Evolutionary conservation across 2,888 invertebrate species (phyloP).

Genomic region (Mactromeris polynyma): DNA sequence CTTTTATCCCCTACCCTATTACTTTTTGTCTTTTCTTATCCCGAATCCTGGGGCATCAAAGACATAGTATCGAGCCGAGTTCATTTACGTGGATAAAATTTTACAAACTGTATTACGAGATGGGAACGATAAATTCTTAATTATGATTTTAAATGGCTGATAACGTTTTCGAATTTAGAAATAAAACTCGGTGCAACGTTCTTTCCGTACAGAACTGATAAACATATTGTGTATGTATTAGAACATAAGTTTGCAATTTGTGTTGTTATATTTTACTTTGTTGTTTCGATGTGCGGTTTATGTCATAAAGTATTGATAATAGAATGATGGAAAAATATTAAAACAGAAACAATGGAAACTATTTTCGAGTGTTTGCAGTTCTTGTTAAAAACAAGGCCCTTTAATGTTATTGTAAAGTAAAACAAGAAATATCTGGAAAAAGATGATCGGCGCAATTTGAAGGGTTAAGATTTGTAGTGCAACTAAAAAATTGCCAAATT

Average conservation of each 20-base stretch:
- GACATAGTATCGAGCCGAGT: constrained; percentile 55
- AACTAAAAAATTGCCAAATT: no score
- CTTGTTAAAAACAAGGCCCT: no score
- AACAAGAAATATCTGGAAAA: no score
- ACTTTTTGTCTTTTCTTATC: constrained; percentile 62
- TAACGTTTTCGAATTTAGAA: constrained; percentile 34
- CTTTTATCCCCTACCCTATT: constrained; percentile 59
- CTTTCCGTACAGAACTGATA: constrained; percentile 5
- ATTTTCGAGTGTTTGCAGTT: no score
- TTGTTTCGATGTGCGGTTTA: neutral
- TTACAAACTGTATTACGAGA: constrained; percentile 59
- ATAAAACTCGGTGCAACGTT: constrained; percentile 23
- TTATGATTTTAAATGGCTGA: constrained; percentile 64
- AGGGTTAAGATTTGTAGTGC: no score
- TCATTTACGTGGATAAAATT: constrained; percentile 55
- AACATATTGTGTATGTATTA: neutral
- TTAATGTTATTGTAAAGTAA: no score
- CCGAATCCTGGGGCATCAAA: constrained; percentile 65
- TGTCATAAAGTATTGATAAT: neutral
- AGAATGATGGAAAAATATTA: neutral
- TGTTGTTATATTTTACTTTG: neutral
- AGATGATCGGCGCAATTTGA: no score
- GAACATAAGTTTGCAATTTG: constrained; percentile 1
- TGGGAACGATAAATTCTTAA: constrained; percentile 60
- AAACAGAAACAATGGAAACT: no score